Evolutionary conservation across 2,888 invertebrate species (phyloP).

Genomic region (Parelbella ahira): DNA sequence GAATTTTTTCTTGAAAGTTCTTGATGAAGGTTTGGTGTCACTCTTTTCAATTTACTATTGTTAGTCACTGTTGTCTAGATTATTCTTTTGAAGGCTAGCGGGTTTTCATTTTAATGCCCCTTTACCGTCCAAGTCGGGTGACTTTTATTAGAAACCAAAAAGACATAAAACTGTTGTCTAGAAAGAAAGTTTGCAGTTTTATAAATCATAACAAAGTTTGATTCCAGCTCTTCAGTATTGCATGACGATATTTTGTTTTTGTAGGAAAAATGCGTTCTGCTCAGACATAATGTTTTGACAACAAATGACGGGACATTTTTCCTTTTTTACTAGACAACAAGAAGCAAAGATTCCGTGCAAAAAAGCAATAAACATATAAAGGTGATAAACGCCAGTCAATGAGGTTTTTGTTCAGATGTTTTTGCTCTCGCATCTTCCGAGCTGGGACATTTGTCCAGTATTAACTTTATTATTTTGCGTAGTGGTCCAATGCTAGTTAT

Average conservation of each 20-base stretch:
- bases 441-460: slow-evolving; percentile 23
- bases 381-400: slow-evolving; percentile 16
- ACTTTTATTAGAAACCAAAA: slow-evolving; percentile 7
- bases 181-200: no score
- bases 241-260: no score
- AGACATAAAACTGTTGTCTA: no score
- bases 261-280: no score
- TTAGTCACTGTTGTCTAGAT: slow-evolving; percentile 14
- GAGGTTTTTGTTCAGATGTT: slow-evolving; percentile 20
- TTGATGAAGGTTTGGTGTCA: slow-evolving; percentile 20
- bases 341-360: slow-evolving; percentile 4
- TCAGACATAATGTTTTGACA: no score
- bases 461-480: slow-evolving; percentile 24
- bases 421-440: slow-evolving; percentile 25
- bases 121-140: slow-evolving; percentile 10
- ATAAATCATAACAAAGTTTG: no score
- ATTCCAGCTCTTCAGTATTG: no score
- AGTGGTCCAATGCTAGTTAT: slow-evolving; percentile 1
- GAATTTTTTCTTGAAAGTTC: slow-evolving; percentile 12
- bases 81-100: slow-evolving; percentile 4
- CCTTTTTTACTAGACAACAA: slow-evolving; percentile 9
- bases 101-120: slow-evolving; percentile 5
- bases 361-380: slow-evolving; percentile 21
- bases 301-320: slow-evolving; percentile 4
- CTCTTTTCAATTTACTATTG: slow-evolving; percentile 19